Evolutionary conservation across 2,113 vertebrate species (phyloP).

Genomic region (Phrynosoma platyrhinos): DNA sequence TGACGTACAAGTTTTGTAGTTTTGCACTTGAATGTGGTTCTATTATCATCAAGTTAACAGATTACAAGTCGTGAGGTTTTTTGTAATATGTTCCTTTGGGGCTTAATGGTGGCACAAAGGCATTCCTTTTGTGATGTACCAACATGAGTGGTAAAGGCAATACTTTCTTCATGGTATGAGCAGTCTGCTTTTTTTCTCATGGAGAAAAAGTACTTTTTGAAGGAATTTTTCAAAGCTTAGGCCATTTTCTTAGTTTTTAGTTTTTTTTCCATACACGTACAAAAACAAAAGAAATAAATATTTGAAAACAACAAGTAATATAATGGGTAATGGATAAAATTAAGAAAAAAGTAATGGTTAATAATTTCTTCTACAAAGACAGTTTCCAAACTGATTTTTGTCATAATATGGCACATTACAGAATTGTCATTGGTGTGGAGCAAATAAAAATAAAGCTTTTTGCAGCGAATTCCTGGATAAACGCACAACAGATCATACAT

Average conservation of each 20-base stretch:
- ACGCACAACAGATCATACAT: background rate
- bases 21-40: background rate
- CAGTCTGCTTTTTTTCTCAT: too few relatives aligned
- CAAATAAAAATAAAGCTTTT: background rate
- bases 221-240: background rate
- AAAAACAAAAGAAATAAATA: background rate
- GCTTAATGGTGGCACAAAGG: too few relatives aligned
- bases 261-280: too few relatives aligned
- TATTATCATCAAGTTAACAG: background rate
- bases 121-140: too few relatives aligned
- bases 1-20: background rate
- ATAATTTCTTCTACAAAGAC: background rate
- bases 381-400: background rate
- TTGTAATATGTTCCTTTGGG: too few relatives aligned
- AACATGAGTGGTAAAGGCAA: too few relatives aligned
- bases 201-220: too few relatives aligned
- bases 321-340: background rate
- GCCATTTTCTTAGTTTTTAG: too few relatives aligned
- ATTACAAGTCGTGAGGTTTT: too few relatives aligned
- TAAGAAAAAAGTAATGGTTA: background rate
- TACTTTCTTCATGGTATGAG: too few relatives aligned
- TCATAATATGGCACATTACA: background rate
- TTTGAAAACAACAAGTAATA: background rate
- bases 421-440: background rate
- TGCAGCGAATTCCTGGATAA: background rate